These are phyloP conservation scores for Bathybates hornii DNA, from an alignment of 2,113 vertebrate genomes.

Conservation along the genomic window DNA sequence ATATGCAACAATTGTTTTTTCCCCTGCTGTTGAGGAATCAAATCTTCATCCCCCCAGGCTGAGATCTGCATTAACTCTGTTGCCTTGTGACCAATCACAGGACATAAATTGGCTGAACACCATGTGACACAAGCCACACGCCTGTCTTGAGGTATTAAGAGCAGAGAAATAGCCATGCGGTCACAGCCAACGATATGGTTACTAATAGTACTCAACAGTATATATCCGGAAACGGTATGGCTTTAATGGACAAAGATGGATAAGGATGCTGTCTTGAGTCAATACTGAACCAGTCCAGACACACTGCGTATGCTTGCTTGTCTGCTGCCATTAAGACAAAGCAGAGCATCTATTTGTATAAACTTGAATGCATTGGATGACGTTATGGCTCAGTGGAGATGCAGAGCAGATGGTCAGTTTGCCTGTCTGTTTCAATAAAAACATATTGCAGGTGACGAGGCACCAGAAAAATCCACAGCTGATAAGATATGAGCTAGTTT, in stretches of 20 bases:
- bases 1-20: not conserved
- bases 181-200: conserved; percentile 46
- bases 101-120: conserved; percentile 19
- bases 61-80: not conserved
- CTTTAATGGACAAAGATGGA: conserved; percentile 59
- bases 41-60: not conserved
- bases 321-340: not conserved
- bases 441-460: not conserved
- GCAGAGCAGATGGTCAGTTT: conserved; percentile 11
- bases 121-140: conserved; percentile 47
- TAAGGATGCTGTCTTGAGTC: conserved; percentile 18
- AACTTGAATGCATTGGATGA: conserved; percentile 10
- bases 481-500: not conserved
- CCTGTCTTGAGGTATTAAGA: conserved; percentile 48
- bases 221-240: conserved; percentile 35
- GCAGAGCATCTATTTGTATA: not conserved
- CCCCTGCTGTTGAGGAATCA: not conserved
- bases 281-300: conserved; percentile 29
- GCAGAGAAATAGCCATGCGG: conserved; percentile 16
- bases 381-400: not conserved
- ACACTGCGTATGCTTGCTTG: not conserved
- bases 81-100: conserved; percentile 15
- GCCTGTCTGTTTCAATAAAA: conserved; percentile 9
- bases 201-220: conserved; percentile 19
- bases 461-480: not conserved